Evolutionary conservation across 2,113 vertebrate species (phyloP), one percentile per base, ranked within the genome.

Genomic region (Poeciliopsis prolifica): DNA sequence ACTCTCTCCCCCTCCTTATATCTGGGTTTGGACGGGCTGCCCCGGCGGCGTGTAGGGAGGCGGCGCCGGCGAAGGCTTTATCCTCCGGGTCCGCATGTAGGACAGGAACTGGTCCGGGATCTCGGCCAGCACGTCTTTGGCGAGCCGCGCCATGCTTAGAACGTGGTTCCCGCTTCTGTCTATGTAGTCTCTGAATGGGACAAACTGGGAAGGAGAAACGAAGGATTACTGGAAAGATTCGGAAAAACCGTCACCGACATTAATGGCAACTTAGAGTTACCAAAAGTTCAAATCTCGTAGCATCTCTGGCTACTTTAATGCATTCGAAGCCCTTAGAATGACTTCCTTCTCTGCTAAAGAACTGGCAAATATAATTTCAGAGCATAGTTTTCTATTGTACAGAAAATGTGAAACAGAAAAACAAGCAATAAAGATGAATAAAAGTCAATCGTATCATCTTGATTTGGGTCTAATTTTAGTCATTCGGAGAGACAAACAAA

Each of bases 81-180:
- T 96, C 88, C 97, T 97, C 31, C 96, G 95, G 92, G 97, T 96
- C 79, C 95, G 95, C 97, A 99, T 99, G 91, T 99, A 99, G 80
- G 98, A 98, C 6, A 99, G 95, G 83, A 99, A 99, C 92, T 99
- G 98, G 88, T 99, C 97, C 0, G 98, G 98, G 77, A 99, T 96
- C 92, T 99, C 98, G 0, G 97, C 98, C 73, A 99, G 82, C n/a
- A 99, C 97, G 29, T 99, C 98, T 80, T 98, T 98, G 51, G 97
- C 98, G 67, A 99, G 90, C 48, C 97, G 95, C 40, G 97, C 98
- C 97, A 99, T 99, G 92, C 97, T 98, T 60, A 99, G 79, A 65
- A 99, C 93, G 73, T 99, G 96, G 91, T 98, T 98, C 69, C 98
- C 98, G 0, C 95, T 97, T 86, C 97, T 93, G 93, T 99, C 98